Evolutionary conservation across 2,797 vertebrate genomes (phyloP), one percentile per base, ranked within the genome.

Genomic region (Melanogrammus aeglefinus): DNA sequence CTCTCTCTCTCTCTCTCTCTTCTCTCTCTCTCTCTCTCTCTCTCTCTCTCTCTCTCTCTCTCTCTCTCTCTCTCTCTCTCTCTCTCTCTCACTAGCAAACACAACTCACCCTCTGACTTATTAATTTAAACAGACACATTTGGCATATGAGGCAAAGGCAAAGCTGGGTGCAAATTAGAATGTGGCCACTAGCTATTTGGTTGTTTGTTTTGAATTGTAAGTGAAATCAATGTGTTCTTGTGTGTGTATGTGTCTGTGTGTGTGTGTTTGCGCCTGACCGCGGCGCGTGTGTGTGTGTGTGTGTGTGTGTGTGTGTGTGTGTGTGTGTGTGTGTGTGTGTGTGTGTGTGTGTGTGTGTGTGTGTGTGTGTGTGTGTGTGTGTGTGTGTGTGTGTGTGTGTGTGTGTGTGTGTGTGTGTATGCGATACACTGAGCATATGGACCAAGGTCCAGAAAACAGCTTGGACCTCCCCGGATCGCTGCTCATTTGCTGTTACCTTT

Each of bases 381-480:
- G 74, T 72, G 69, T 74, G 75, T 73, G 38, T 72, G 69, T 76
- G 44, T 35, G 63, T 66, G 21, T 72, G 36, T 31, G 57, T 63
- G 80, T 47, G 74, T 70, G 73, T 66, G 74, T 31, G 57, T 3
- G 6, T 9, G 76, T 72, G 66, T 73, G 69, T 78, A 75, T 85
- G 80, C 80, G 87, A 81, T 83, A 86, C 84, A 86, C 79, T 27
- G 83, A 88, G 81, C 85, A 87, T 91, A 91, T 91, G 93, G 86
- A 90, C 85, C 31, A 76, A 72, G 82, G 89, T 89, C 89, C 85
- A 88, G 87, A 89, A 80, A 82, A 93, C 94, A 94, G 93, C 91
- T 95, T 92, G 94, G 87, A 88, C 91, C 88, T 93, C 85, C 86
- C 87, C 91, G 93, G 89, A 91, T 94, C 93, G 93, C 86, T 94